Percentiles rank a stretch among this genome's conserved stretches.
Evolutionary conservation across 2,888 invertebrate genomes (phyloP).

Genomic region (Zaprionus bogoriensis): DNA sequence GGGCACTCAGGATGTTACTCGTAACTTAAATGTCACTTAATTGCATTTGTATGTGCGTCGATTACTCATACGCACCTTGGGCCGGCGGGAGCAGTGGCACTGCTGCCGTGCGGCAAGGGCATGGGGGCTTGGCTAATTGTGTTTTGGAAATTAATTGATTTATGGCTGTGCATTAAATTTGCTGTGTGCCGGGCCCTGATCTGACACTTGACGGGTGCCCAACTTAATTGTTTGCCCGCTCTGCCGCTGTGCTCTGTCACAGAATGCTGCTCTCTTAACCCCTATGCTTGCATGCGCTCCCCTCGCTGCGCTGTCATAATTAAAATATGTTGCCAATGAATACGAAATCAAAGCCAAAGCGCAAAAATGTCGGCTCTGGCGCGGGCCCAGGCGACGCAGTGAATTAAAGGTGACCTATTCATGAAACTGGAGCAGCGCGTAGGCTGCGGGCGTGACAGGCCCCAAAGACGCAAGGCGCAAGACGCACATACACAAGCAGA

Average conservation of each 20-base stretch:
- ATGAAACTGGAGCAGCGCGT: constrained; percentile 47
- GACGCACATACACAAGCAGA: not conserved
- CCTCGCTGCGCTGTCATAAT: not conserved
- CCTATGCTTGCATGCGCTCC: no score
- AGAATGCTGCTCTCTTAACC: not conserved
- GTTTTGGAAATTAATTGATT: constrained; percentile 73
- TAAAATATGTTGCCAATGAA: constrained; percentile 32
- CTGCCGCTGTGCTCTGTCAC: no score
- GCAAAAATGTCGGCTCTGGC: constrained; percentile 36
- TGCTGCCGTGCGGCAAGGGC: not conserved
- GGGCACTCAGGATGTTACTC: constrained; percentile 15
- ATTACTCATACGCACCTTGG: constrained; percentile 63
- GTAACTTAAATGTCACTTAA: constrained; percentile 56
- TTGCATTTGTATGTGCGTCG: constrained; percentile 46
- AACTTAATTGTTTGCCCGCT: constrained; percentile 28
- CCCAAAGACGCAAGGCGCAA: not conserved
- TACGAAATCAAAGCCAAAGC: constrained; percentile 65
- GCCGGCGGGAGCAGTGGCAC: not conserved
- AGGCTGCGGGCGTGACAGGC: not conserved
- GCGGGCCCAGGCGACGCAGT: constrained; percentile 19
- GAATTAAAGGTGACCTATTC: constrained; percentile 68
- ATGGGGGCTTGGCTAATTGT: constrained; percentile 49
- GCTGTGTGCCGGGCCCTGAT: not conserved
- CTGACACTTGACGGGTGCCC: constrained; percentile 21
- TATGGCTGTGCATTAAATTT: constrained; percentile 51